Percentiles rank a stretch among this genome's conserved stretches.
phyloP scores from a whole-genome alignment of 2,888 invertebrate species.

The Campaea margaritaria region DNA sequence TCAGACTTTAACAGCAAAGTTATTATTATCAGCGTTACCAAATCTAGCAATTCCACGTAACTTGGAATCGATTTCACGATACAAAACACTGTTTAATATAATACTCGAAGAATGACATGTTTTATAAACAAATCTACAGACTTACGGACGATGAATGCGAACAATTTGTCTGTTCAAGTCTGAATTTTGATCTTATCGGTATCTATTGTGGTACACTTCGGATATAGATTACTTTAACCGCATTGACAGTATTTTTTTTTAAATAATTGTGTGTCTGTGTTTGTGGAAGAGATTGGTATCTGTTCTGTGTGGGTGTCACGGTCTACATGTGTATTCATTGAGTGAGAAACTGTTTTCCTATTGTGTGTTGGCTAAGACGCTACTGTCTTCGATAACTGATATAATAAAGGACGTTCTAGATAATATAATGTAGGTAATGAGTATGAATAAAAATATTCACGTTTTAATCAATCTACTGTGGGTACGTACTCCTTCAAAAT shows the following conservation, averaged over 20 bases:
- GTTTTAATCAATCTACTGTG: too few species aligned
- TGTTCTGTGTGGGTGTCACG: conserved; percentile 37
- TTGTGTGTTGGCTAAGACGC: conserved; percentile 3
- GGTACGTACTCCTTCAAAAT: too few species aligned
- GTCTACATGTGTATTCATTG: conserved; percentile 29
- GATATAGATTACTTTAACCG: conserved; percentile 62
- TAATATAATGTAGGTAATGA: too few species aligned
- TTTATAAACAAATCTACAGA: conserved; percentile 76
- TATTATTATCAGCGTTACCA: conserved; percentile 14
- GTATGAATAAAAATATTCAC: too few species aligned
- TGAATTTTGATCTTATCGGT: conserved; percentile 76
- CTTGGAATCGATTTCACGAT: conserved; percentile 74
- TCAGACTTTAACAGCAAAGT: background rate
- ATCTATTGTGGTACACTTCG: conserved; percentile 67
- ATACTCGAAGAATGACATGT: conserved; percentile 72
- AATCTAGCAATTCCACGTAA: conserved; percentile 51
- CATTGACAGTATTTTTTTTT: conserved; percentile 58
- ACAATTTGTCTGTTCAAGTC: conserved; percentile 76
- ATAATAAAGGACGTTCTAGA: too few species aligned
- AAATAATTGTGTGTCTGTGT: conserved; percentile 49
- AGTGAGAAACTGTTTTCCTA: conserved; percentile 28
- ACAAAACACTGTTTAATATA: conserved; percentile 61
- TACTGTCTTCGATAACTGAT: too few species aligned
- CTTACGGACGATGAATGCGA: conserved; percentile 60
- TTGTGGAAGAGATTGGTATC: conserved; percentile 41